phyloP scores from a whole-genome alignment of 2,888 invertebrate genomes.

The Argynnis bischoffii region DNA sequence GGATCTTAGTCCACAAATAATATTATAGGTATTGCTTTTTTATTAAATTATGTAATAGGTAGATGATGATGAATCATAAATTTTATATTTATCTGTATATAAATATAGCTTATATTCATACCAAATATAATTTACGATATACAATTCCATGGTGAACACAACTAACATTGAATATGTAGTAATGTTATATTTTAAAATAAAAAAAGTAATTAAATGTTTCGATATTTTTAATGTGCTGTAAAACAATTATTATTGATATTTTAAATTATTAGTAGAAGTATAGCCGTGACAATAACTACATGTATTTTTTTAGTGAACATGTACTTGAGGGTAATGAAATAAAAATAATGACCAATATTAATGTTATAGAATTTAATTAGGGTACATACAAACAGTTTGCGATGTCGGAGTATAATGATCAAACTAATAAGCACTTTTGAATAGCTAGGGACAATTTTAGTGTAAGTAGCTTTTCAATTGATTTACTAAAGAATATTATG shows the following conservation, averaged over 20 bases:
- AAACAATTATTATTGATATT: conserved; percentile 19
- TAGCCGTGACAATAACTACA: too few relatives aligned
- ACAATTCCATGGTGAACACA: too few relatives aligned
- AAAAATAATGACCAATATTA: conserved; percentile 62
- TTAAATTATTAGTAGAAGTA: conserved; percentile 16
- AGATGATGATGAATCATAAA: too few relatives aligned
- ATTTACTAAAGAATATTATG: conserved; percentile 55
- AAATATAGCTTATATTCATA: too few relatives aligned
- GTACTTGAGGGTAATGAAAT: conserved; percentile 9
- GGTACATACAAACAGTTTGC: conserved; percentile 82
- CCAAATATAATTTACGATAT: too few relatives aligned
- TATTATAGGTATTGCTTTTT: too few relatives aligned
- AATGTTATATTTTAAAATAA: too few relatives aligned
- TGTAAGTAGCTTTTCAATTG: conserved; percentile 62
- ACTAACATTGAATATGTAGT: too few relatives aligned
- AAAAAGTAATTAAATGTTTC: conserved; percentile 20
- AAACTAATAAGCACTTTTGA: conserved; percentile 80
- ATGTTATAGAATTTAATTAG: conserved; percentile 82
- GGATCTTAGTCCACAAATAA: too few relatives aligned
- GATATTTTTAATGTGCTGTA: conserved; percentile 19
- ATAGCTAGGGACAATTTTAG: conserved; percentile 71
- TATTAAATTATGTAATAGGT: too few relatives aligned
- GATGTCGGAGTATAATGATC: conserved; percentile 79
- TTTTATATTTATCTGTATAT: too few relatives aligned
- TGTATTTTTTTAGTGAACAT: neutral